A percentile compares a stretch with the other conserved stretches of the same genome.
Evolutionary conservation across 2,888 invertebrate species (phyloP).

Genomic region (Griposia aprilina): DNA sequence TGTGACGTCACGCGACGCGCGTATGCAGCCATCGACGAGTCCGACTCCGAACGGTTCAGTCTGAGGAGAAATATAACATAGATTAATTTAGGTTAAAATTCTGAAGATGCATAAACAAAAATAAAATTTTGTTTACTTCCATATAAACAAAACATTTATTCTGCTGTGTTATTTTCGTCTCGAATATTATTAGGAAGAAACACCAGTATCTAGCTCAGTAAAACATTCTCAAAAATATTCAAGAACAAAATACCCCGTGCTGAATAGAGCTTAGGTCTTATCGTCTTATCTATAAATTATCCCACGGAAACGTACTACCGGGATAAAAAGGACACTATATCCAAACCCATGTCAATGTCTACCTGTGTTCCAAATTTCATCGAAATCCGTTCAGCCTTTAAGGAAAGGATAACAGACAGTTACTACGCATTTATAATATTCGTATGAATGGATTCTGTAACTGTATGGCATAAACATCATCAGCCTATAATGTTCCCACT

Average conservation of each 20-base stretch:
- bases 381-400: too few species aligned
- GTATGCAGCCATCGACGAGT: slow-evolving; percentile 98
- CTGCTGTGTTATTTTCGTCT: background rate
- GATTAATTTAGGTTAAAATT: background rate
- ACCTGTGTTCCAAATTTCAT: too few species aligned
- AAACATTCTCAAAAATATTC: background rate
- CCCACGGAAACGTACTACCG: too few species aligned
- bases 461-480: background rate
- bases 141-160: background rate
- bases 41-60: slow-evolving; percentile 98
- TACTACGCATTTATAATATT: too few species aligned
- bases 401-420: too few species aligned
- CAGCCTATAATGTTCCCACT: background rate
- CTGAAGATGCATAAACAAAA: background rate
- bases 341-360: too few species aligned
- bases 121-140: background rate
- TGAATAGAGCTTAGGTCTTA: background rate
- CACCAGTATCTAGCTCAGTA: background rate
- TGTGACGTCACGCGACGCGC: slow-evolving; percentile 85
- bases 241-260: background rate
- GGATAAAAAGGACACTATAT: too few species aligned
- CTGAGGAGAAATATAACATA: slow-evolving; percentile 76
- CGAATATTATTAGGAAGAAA: too few species aligned
- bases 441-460: background rate
- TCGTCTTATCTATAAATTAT: too few species aligned